Evolutionary conservation across 2,797 vertebrate genomes (phyloP).

Genomic region (Megaceryle alcyon): DNA sequence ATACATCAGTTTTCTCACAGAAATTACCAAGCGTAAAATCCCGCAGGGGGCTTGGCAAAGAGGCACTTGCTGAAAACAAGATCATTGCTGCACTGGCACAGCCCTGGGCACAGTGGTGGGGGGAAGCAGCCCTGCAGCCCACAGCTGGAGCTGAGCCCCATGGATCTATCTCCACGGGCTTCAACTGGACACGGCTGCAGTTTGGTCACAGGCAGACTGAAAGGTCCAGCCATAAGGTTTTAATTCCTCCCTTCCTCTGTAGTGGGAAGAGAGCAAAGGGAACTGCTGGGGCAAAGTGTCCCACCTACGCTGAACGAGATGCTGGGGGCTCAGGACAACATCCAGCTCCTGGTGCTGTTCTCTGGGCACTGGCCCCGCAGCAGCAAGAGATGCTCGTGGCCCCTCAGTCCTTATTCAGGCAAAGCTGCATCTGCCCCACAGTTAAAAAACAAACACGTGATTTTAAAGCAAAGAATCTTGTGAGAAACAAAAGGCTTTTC

Average conservation of each 20-base stretch:
- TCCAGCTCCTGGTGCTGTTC: rapidly evolving
- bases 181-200: rapidly evolving
- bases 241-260: background rate
- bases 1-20: rapidly evolving
- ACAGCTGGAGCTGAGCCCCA: background rate
- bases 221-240: background rate
- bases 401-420: background rate
- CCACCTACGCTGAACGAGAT: rapidly evolving
- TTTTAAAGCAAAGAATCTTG: background rate
- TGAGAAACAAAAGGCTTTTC: conserved; percentile 18
- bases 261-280: background rate
- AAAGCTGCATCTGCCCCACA: background rate
- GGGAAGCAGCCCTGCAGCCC: background rate
- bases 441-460: background rate
- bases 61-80: background rate
- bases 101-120: background rate
- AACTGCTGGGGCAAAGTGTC: rapidly evolving
- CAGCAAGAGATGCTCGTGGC: background rate
- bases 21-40: background rate
- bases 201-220: rapidly evolving
- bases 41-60: background rate
- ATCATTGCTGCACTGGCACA: background rate
- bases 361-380: background rate
- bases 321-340: background rate
- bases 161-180: background rate